These are phyloP conservation scores for Sylvilagus bachmani DNA, from an alignment of 2,113 vertebrate species.

Conservation along the genomic window DNA sequence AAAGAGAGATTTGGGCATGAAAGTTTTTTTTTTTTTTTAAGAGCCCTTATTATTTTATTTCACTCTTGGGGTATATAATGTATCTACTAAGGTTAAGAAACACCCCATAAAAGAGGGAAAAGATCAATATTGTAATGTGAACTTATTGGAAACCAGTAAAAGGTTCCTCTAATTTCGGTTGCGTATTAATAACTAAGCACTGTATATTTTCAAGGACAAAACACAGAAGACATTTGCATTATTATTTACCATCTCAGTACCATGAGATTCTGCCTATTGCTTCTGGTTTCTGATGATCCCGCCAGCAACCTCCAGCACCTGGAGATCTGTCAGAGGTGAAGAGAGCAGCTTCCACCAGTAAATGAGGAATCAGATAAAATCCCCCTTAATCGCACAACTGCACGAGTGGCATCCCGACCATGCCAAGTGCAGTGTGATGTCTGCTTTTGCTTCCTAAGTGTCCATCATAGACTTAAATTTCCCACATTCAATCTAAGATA, in stretches of 20 bases:
- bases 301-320: background rate
- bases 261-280: background rate
- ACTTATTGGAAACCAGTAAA: background rate
- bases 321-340: background rate
- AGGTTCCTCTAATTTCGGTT: background rate
- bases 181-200: background rate
- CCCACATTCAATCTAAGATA: conserved; percentile 7
- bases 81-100: background rate
- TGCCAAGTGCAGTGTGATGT: background rate
- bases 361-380: conserved; percentile 17
- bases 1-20: background rate
- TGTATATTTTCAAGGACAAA: conserved; percentile 6
- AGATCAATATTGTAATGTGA: background rate
- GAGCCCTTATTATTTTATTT: background rate
- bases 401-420: background rate
- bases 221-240: background rate
- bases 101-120: background rate
- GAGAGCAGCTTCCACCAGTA: background rate
- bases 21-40: background rate
- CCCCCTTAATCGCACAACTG: background rate
- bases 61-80: background rate
- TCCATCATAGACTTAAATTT: background rate
- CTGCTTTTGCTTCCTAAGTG: background rate
- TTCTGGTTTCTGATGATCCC: background rate
- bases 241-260: background rate